Conservation (phyloP, 2,113 vertebrate genomes). For the Hylia prasina region DNA sequence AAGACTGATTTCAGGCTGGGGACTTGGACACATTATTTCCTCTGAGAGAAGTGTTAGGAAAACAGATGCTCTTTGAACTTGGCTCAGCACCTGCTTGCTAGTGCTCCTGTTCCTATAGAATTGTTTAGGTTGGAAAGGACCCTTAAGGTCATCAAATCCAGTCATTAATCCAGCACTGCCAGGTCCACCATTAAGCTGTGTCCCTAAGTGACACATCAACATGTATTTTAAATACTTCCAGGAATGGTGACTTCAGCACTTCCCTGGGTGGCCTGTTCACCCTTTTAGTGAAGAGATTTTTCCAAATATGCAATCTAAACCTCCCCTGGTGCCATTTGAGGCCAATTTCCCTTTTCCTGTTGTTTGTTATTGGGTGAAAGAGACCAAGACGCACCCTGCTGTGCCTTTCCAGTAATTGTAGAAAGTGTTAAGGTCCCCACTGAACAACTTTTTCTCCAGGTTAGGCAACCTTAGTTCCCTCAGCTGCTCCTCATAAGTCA, state of each 20-base stretch:
- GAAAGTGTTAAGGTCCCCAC: too few relatives aligned
- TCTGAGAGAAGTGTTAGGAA: not conserved
- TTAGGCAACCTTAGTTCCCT: not conserved
- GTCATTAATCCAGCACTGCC: not conserved
- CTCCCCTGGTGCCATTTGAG: not conserved
- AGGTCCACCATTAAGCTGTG: not conserved
- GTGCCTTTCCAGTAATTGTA: not conserved
- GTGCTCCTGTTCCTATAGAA: not conserved
- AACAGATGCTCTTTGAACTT: not conserved
- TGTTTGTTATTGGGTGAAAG: not conserved
- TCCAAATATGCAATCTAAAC: not conserved
- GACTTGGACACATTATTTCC: fast-evolving
- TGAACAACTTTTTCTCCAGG: not conserved
- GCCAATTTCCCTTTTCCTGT: not conserved
- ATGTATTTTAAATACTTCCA: not conserved
- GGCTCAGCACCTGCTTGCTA: not conserved
- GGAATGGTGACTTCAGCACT: not conserved
- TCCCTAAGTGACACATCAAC: not conserved
- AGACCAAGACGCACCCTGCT: fast-evolving
- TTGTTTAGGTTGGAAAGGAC: not conserved
- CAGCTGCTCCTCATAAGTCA: not conserved
- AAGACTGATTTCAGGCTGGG: not conserved
- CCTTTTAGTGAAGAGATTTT: not conserved
- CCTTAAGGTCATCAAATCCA: not conserved
- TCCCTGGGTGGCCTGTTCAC: not conserved